These are phyloP conservation scores for Paradoxurus hermaphroditus DNA, from an alignment of 2,113 vertebrate species.

Conservation along the genomic window DNA sequence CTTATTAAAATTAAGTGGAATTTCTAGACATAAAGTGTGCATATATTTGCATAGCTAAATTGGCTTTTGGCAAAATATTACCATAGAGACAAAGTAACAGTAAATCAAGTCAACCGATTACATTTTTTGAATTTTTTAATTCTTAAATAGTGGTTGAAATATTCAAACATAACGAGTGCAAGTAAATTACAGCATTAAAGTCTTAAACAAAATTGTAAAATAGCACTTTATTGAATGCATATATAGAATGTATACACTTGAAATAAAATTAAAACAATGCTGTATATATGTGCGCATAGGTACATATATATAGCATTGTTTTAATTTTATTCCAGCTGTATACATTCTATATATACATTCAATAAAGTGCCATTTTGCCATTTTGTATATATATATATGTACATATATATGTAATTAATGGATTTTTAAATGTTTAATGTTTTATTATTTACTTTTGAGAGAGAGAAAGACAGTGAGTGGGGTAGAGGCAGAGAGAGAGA, in stretches of 20 bases:
- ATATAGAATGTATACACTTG: no score
- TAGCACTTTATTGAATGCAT: background rate
- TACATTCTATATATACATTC: background rate
- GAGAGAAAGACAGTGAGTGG: no score
- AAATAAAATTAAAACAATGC: background rate
- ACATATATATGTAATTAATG: no score
- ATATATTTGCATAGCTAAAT: conserved; percentile 75
- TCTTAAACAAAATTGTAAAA: background rate
- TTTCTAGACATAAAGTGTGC: conserved; percentile 66
- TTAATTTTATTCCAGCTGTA: background rate
- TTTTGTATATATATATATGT: background rate
- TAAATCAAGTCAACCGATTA: conserved; percentile 53
- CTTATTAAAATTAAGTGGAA: conserved; percentile 70
- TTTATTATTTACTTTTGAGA: no score
- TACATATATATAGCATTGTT: background rate
- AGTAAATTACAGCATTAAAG: background rate
- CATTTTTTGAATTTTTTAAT: conserved; percentile 49
- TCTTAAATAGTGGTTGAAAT: background rate
- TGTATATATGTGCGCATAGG: background rate
- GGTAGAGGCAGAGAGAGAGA: no score
- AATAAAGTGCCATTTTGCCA: background rate
- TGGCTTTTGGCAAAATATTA: conserved; percentile 58
- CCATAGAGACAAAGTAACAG: conserved; percentile 42
- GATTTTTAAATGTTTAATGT: no score
- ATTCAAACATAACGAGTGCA: background rate